phyloP scores from a whole-genome alignment of 2,888 invertebrate genomes.

The Hyposoter dolosus region DNA sequence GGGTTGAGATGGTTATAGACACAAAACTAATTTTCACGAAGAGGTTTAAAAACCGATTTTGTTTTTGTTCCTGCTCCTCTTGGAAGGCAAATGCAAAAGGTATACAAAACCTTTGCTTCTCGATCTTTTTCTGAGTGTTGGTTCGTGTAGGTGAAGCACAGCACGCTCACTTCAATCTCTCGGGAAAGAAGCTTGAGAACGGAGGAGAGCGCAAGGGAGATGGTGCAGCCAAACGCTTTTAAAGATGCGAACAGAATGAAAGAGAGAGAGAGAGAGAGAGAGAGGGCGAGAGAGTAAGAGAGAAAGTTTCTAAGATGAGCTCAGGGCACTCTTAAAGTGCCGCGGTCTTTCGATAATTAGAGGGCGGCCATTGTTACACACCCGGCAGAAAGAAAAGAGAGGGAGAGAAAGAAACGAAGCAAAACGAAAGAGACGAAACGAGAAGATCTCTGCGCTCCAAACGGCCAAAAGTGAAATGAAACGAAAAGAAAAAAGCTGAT shows the following conservation, averaged over 20 bases:
- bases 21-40: slow-evolving; percentile 78
- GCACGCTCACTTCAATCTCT: slow-evolving; percentile 51
- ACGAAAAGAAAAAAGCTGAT: slow-evolving; percentile 39
- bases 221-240: slow-evolving; percentile 75
- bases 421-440: slow-evolving; percentile 47
- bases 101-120: slow-evolving; percentile 2
- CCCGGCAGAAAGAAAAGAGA: slow-evolving; percentile 72
- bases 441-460: slow-evolving; percentile 67
- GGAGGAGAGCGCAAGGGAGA: slow-evolving; percentile 39
- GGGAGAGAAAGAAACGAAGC: slow-evolving; percentile 54
- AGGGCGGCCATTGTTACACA: slow-evolving; percentile 83
- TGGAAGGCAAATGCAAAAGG: slow-evolving; percentile 28
- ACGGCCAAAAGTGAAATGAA: slow-evolving; percentile 65
- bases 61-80: slow-evolving; percentile 65
- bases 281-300: slow-evolving; percentile 63
- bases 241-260: slow-evolving; percentile 71
- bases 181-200: slow-evolving; percentile 42
- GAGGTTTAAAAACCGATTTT: slow-evolving; percentile 75
- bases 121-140: not conserved
- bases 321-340: slow-evolving; percentile 82
- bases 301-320: slow-evolving; percentile 76
- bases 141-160: slow-evolving; percentile 5
- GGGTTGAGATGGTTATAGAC: slow-evolving; percentile 56
- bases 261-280: slow-evolving; percentile 53
- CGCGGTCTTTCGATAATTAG: slow-evolving; percentile 84